These are phyloP conservation scores for Anoplolepis gracilipes DNA, from an alignment of 1,140 invertebrate genomes.

Conservation along the genomic window DNA sequence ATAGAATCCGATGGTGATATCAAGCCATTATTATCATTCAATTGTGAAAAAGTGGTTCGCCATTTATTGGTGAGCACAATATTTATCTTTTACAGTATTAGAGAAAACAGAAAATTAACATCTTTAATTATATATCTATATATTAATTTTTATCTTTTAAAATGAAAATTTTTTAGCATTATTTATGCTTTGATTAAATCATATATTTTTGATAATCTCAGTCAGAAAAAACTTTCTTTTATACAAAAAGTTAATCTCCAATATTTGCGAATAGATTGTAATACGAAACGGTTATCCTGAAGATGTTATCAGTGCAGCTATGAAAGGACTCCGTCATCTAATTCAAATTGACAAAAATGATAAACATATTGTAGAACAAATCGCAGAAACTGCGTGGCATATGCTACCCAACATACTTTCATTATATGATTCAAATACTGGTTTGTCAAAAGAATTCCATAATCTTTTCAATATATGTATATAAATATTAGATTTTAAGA, in stretches of 20 bases:
- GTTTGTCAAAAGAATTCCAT: conserved; percentile 36
- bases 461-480: not conserved
- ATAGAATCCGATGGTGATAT: conserved; percentile 69
- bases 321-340: conserved; percentile 64
- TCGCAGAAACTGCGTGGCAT: conserved; percentile 67
- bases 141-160: no score
- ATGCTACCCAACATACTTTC: conserved; percentile 65
- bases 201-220: not conserved
- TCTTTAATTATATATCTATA: not conserved
- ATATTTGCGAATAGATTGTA: conserved; percentile 27
- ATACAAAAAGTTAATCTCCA: not conserved
- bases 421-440: conserved; percentile 21
- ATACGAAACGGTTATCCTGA: conserved; percentile 31
- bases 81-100: not conserved
- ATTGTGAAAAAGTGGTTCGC: conserved; percentile 39
- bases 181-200: not conserved
- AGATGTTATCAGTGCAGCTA: conserved; percentile 46
- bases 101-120: not conserved
- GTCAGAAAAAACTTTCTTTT: not conserved
- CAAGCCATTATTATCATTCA: conserved; percentile 49
- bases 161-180: not conserved
- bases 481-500: not conserved
- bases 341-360: conserved; percentile 34
- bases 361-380: not conserved
- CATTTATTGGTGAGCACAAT: conserved; percentile 61